These are phyloP conservation scores for Pterophyllum scalare DNA, from an alignment of 2,113 vertebrate species.

Conservation along the genomic window DNA sequence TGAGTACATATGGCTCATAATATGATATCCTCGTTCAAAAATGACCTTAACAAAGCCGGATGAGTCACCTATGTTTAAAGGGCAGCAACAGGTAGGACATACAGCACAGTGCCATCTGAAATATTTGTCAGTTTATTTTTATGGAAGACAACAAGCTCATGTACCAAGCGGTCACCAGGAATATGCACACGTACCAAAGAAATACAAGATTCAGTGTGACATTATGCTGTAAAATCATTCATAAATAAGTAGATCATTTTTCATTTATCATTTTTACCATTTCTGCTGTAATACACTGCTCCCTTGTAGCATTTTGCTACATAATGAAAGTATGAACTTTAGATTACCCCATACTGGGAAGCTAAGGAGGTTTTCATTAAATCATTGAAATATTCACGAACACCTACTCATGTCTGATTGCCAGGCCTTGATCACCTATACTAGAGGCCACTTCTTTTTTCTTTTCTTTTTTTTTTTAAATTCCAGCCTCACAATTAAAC, in stretches of 20 bases:
- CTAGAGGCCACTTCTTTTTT: neutral
- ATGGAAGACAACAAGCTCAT: conserved; percentile 16
- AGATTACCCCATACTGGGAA: neutral
- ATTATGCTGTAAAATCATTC: neutral
- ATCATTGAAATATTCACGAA: neutral
- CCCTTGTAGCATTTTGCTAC: neutral
- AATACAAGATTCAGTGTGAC: neutral
- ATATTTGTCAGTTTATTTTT: conserved; percentile 29
- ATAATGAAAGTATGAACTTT: neutral
- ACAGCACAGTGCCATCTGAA: conserved; percentile 20
- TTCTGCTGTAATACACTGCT: neutral
- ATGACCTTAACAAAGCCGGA: conserved; percentile 65
- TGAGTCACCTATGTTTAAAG: conserved; percentile 58
- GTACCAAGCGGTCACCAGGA: neutral
- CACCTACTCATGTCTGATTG: conserved; percentile 41
- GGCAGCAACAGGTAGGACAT: conserved; percentile 27
- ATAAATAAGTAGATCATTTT: neutral
- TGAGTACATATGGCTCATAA: conserved; percentile 18
- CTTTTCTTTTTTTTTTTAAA: neutral
- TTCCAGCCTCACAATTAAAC: neutral
- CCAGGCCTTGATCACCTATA: neutral
- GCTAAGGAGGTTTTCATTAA: neutral
- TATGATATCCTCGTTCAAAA: conserved; percentile 16
- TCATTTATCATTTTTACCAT: neutral
- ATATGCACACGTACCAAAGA: neutral